A percentile compares a stretch with the other conserved stretches of the same genome.
These are phyloP conservation scores for Eidolon dupreanum DNA, from an alignment of 2,797 vertebrate species.

Conservation along the genomic window DNA sequence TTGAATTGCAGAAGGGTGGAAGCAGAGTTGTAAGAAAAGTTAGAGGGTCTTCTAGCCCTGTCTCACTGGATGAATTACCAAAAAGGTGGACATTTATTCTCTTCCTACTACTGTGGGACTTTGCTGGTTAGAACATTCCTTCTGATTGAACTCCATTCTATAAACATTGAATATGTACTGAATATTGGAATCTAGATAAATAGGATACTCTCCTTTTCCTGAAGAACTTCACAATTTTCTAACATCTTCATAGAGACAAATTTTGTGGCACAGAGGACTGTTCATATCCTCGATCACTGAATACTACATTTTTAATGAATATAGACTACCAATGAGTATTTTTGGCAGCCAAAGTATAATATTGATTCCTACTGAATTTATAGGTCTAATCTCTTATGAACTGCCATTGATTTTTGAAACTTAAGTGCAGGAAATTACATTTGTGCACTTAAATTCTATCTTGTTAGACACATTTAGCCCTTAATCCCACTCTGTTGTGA, in stretches of 20 bases:
- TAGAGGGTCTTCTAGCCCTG: neutral
- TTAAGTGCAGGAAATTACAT: neutral
- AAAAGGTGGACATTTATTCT: neutral
- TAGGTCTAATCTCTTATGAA: slow-evolving; percentile 9
- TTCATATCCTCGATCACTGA: neutral
- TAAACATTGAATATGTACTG: neutral
- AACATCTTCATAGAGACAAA: neutral
- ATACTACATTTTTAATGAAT: neutral
- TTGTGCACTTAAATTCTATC: neutral
- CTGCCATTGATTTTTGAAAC: slow-evolving; percentile 43
- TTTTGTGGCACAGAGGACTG: neutral
- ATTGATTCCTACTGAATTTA: slow-evolving; percentile 11
- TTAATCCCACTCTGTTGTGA: neutral
- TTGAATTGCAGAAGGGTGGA: neutral
- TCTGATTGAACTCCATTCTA: neutral
- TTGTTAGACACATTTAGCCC: neutral
- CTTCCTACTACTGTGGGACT: neutral
- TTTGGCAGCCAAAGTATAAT: neutral
- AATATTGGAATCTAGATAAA: neutral
- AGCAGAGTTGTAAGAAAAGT: neutral
- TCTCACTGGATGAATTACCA: neutral
- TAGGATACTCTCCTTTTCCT: neutral
- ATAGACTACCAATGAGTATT: neutral
- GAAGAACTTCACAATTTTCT: neutral
- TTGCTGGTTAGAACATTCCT: neutral